These are phyloP conservation scores for Siniperca scherzeri DNA, from an alignment of 2,797 vertebrate genomes.

Conservation along the genomic window DNA sequence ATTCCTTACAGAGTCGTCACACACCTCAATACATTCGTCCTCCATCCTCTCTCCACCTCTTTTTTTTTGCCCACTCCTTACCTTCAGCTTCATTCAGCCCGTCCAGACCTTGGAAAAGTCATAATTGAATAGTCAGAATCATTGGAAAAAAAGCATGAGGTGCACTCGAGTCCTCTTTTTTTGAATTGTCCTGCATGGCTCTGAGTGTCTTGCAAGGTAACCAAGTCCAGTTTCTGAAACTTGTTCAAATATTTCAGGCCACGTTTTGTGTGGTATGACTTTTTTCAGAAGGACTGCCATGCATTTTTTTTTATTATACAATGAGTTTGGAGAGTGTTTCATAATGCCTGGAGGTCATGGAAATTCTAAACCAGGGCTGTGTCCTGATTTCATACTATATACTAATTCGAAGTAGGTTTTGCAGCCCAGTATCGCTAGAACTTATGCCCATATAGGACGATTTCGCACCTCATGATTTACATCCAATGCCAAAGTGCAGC, in stretches of 20 bases:
- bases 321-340: conserved; percentile 21
- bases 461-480: conserved; percentile 26
- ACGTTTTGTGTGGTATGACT: neutral
- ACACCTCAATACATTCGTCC: conserved; percentile 72
- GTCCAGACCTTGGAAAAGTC: conserved; percentile 60
- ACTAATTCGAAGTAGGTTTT: conserved; percentile 14
- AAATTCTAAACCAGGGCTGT: conserved; percentile 28
- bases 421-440: conserved; percentile 12
- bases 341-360: conserved; percentile 26
- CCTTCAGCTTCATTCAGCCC: conserved; percentile 54
- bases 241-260: conserved; percentile 32
- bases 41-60: conserved; percentile 34
- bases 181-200: conserved; percentile 29
- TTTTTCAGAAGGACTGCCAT: conserved; percentile 12
- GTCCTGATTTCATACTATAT: conserved; percentile 23
- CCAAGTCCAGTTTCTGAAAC: conserved; percentile 29
- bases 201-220: conserved; percentile 14
- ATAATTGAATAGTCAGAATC: conserved; percentile 54
- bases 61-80: conserved; percentile 35
- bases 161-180: conserved; percentile 31
- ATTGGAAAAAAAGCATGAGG: neutral
- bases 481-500: conserved; percentile 15
- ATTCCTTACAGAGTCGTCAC: conserved; percentile 76
- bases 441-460: conserved; percentile 1
- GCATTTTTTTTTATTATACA: conserved; percentile 11